Evolutionary conservation across 2,797 vertebrate species (phyloP).

Genomic region (Takifugu ocellatus): DNA sequence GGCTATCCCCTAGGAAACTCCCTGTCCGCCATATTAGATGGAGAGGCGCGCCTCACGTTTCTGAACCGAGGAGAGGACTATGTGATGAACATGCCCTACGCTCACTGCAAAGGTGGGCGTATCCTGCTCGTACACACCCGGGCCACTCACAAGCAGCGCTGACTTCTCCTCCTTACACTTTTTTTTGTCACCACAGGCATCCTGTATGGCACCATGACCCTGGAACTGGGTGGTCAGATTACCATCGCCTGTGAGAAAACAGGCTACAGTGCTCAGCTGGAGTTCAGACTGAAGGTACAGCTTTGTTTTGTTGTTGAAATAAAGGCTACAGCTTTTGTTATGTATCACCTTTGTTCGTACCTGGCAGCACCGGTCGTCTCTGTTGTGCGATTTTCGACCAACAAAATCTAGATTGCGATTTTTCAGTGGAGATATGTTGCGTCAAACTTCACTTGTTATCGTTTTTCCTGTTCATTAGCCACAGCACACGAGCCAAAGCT

Average conservation of each 20-base stretch:
- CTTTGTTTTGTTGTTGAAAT: neutral
- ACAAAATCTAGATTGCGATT: too few species aligned
- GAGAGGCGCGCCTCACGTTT: constrained; percentile 91
- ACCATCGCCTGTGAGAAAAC: constrained; percentile 95
- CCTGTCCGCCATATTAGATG: constrained; percentile 92
- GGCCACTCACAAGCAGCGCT: neutral
- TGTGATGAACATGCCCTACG: constrained; percentile 97
- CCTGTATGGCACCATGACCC: constrained; percentile 95
- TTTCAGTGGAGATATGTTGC: too few species aligned
- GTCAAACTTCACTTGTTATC: constrained; percentile 3
- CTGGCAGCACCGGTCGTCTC: too few species aligned
- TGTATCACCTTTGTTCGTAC: too few species aligned
- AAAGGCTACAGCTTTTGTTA: too few species aligned
- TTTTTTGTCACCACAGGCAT: constrained; percentile 77
- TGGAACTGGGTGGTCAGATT: constrained; percentile 92
- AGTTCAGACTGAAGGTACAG: constrained; percentile 96
- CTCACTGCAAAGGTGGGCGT: constrained; percentile 94
- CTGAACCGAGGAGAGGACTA: constrained; percentile 97
- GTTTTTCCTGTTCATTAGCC: too few species aligned
- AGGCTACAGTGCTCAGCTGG: constrained; percentile 92
- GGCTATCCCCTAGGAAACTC: constrained; percentile 85
- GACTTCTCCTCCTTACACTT: neutral
- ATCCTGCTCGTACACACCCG: too few species aligned
- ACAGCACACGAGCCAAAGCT: too few species aligned
- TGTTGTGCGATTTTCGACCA: too few species aligned